Conservation (phyloP, 2,113 vertebrate species). For the Podiceps cristatus region DNA sequence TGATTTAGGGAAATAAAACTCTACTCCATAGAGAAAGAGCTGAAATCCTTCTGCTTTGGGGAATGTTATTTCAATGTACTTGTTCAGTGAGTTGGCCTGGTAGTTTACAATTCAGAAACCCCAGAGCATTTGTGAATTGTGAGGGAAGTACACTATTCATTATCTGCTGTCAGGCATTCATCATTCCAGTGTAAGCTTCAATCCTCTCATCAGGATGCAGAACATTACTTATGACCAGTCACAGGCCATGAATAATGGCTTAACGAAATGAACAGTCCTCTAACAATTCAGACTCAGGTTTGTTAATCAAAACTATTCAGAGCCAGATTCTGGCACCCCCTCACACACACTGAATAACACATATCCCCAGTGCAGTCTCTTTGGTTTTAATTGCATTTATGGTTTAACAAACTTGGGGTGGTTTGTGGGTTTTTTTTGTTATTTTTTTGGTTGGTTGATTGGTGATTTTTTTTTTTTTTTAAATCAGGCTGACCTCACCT, state of each 20-base stretch:
- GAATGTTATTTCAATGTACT: conserved; percentile 42
- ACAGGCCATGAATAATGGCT: conserved; percentile 67
- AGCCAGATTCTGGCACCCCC: conserved; percentile 6
- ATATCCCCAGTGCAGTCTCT: background rate
- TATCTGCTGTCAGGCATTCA: conserved; percentile 71
- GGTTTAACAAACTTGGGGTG: background rate
- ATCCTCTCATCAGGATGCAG: conserved; percentile 69
- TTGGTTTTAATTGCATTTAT: conserved; percentile 12
- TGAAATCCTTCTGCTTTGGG: conserved; percentile 57
- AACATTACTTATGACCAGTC: conserved; percentile 66
- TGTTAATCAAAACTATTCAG: conserved; percentile 66
- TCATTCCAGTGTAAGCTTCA: conserved; percentile 46
- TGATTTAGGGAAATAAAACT: conserved; percentile 43
- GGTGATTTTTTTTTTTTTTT: background rate
- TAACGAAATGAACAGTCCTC: conserved; percentile 66
- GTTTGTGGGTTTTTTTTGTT: background rate
- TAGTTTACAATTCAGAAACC: conserved; percentile 59
- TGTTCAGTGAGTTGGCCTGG: conserved; percentile 42
- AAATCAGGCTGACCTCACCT: background rate
- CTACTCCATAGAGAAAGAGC: conserved; percentile 27
- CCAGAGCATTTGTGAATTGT: conserved; percentile 52
- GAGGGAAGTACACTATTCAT: conserved; percentile 64
- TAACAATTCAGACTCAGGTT: conserved; percentile 26
- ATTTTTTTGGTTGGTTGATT: background rate
- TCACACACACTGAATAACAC: background rate